A percentile compares a stretch with the other conserved stretches of the same genome.
Evolutionary conservation across 2,797 vertebrate genomes (phyloP).

Genomic region (Phylloscopus collybita): DNA sequence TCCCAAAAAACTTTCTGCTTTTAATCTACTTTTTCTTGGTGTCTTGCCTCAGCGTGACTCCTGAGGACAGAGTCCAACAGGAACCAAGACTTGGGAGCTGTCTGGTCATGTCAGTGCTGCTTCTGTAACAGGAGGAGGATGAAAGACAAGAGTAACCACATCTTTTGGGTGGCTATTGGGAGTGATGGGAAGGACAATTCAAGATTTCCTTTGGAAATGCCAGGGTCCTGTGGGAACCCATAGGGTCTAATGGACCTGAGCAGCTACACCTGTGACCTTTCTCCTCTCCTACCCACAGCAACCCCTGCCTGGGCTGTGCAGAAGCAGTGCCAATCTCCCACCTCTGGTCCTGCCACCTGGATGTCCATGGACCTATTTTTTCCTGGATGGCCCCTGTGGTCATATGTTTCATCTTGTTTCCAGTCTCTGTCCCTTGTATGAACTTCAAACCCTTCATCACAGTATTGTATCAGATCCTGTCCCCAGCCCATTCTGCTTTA

Average conservation of each 20-base stretch:
- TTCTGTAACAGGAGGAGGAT: background rate
- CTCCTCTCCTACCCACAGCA: rapidly evolving
- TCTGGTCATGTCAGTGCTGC: background rate
- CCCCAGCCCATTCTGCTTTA: background rate
- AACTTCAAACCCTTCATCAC: rapidly evolving
- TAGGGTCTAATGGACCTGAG: background rate
- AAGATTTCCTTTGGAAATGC: background rate
- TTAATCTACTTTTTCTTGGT: background rate
- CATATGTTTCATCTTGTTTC: background rate
- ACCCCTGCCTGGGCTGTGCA: background rate
- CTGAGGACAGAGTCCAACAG: background rate
- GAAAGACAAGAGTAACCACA: background rate
- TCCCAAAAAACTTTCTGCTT: background rate
- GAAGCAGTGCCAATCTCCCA: background rate
- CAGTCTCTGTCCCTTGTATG: too few relatives aligned
- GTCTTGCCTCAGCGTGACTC: background rate
- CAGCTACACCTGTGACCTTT: background rate
- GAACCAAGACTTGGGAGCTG: background rate
- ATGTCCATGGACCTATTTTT: background rate
- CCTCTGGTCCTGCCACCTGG: background rate
- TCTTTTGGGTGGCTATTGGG: background rate
- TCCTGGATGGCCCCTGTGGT: background rate
- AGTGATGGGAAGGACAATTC: background rate
- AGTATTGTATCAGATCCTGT: background rate
- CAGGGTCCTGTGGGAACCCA: background rate